These are phyloP conservation scores for Sarcoramphus papa DNA, from an alignment of 2,797 vertebrate genomes.

Conservation along the genomic window DNA sequence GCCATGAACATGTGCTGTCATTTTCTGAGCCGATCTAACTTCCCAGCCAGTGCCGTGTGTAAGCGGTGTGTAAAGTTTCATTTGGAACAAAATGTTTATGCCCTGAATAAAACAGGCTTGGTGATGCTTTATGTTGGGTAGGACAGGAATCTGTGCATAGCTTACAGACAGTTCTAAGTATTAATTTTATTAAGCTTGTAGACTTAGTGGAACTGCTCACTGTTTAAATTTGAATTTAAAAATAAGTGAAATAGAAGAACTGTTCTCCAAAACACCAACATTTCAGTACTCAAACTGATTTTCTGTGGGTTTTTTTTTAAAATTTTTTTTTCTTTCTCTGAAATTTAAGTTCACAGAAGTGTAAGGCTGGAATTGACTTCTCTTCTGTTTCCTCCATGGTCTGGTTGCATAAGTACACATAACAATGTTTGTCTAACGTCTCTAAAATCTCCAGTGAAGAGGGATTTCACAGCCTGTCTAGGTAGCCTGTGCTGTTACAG, in stretches of 20 bases:
- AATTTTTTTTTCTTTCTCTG: not conserved
- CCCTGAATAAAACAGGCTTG: not conserved
- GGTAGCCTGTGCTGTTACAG: not conserved
- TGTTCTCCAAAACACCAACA: not conserved
- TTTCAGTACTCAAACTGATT: not conserved
- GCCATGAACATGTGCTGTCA: not conserved
- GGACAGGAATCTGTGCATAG: not conserved
- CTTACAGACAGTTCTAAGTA: not conserved
- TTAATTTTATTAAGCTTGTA: not conserved
- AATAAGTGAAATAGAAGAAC: not conserved
- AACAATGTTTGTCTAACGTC: not conserved
- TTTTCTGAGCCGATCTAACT: not conserved
- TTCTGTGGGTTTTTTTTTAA: not conserved
- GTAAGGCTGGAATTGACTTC: not conserved
- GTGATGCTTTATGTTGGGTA: not conserved
- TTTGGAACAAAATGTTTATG: slow-evolving; percentile 20
- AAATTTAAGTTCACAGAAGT: not conserved
- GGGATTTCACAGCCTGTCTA: not conserved
- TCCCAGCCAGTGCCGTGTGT: not conserved
- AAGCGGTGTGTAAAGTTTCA: not conserved
- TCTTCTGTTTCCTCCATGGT: not conserved
- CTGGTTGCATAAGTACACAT: not conserved
- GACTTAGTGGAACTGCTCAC: not conserved
- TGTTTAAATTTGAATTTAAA: not conserved
- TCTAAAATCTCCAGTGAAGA: not conserved